Base-by-base conservation (phyloP, 2,113 vertebrate species). In the Leucopsar rothschildi region DNA sequence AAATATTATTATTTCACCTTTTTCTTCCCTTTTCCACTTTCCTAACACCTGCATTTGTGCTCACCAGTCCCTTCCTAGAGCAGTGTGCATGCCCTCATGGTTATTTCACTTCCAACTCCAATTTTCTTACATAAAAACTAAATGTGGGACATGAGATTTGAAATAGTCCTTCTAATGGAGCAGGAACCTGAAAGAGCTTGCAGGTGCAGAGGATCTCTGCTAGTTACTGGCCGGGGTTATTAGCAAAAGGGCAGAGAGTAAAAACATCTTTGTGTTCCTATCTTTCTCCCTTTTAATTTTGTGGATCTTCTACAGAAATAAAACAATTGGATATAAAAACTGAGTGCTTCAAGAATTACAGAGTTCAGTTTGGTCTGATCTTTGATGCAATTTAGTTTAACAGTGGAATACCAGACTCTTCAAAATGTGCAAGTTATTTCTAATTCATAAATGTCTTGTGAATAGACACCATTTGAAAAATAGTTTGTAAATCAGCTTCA, bases 41-140 rank as follows among this genome's bases (percentile, higher is more conserved):
- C 12, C 21, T 71, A 63, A 37, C 1, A 5, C 15, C 6, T 1
- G 0, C 71, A 49, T 83, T 83, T 69, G 35, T 44, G 25, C 21
- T 73, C 39, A 12, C 33, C 44, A 44, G 5, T 68, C 45, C 42
- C n/a, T 94, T 56, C 57, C 44, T 68, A 71, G 13, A 68, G 37
- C 17, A 78, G 13, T 33, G 13, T 33, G 16, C 1, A 1, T 29
- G 20, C 65, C 33, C 10, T 81, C 14, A 20, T 31, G 14, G 19
- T 40, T 73, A 27, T 47, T 93, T 88, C 76, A 53, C 5, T 78
- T 82, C 50, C 31, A 52, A 4, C 15, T 73, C 25, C 37, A 21
- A 12, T 27, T 42, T 90, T 86, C 59, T 86, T 6, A 45, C 24
- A 15, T 25, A 53, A 81, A 89, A 78, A 63, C 18, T 29, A 55